Percentiles rank a stretch among this genome's conserved stretches.
Conservation (phyloP, 2,888 invertebrate species). For the Mythimna impura region DNA sequence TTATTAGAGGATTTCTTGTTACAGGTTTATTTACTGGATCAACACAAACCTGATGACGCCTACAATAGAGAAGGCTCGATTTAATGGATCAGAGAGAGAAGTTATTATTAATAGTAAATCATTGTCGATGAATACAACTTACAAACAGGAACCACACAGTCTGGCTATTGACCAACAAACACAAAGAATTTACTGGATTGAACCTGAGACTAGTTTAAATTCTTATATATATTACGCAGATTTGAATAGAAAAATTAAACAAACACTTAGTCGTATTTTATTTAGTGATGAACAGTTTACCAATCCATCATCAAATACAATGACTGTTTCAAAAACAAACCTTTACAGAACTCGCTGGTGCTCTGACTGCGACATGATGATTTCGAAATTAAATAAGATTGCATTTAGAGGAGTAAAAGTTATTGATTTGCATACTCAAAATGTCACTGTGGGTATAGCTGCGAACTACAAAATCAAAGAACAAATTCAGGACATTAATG, state of each 20-base stretch:
- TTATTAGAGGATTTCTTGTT: background rate
- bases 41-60: background rate
- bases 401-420: background rate
- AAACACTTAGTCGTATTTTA: background rate
- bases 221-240: background rate
- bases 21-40: background rate
- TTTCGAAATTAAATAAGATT: background rate
- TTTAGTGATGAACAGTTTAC: background rate
- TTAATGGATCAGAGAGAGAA: background rate
- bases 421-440: background rate
- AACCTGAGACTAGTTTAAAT: background rate
- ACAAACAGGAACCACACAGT: background rate
- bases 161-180: background rate
- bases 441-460: background rate
- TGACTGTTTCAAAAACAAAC: background rate
- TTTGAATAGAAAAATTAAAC: background rate
- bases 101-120: background rate
- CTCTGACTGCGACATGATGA: background rate
- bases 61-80: background rate
- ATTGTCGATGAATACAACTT: background rate
- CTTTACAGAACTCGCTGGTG: background rate
- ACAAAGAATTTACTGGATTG: background rate
- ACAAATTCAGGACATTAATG: background rate
- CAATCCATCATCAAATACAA: background rate
- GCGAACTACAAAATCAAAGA: conserved; percentile 1